phyloP scores from a whole-genome alignment of 2,888 invertebrate genomes.

The Andrena haemorrhoa region DNA sequence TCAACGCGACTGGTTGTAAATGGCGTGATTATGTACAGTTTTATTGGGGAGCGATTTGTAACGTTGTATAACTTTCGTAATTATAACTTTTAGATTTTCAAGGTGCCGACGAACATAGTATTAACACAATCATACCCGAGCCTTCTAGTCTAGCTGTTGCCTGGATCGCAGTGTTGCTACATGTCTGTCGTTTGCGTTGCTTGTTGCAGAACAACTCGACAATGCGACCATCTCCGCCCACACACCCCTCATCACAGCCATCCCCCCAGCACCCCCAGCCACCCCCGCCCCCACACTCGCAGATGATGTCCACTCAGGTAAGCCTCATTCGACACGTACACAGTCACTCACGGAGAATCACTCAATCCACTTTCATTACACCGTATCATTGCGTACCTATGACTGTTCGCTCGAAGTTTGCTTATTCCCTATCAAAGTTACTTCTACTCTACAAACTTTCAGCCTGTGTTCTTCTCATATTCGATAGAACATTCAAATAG shows the following conservation, averaged over 20 bases:
- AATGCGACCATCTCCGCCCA: slow-evolving; percentile 93
- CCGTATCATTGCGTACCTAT: slow-evolving; percentile 74
- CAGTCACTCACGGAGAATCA: slow-evolving; percentile 76
- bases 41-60: background rate
- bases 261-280: slow-evolving; percentile 93
- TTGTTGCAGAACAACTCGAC: slow-evolving; percentile 90
- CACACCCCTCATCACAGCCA: slow-evolving; percentile 96
- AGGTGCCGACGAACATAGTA: slow-evolving; percentile 66
- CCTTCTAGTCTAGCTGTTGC: slow-evolving; percentile 82
- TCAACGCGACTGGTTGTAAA: background rate
- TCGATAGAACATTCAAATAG: slow-evolving; percentile 3
- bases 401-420: slow-evolving; percentile 64
- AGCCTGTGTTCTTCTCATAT: background rate
- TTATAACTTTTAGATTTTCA: slow-evolving; percentile 66
- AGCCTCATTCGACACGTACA: slow-evolving; percentile 81
- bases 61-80: slow-evolving; percentile 54
- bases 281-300: slow-evolving; percentile 92
- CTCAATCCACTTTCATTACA: slow-evolving; percentile 79
- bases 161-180: slow-evolving; percentile 85
- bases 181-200: slow-evolving; percentile 85
- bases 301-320: slow-evolving; percentile 92
- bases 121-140: slow-evolving; percentile 76
- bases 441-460: slow-evolving; percentile 40
- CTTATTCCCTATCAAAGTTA: slow-evolving; percentile 66
- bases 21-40: background rate